Evolutionary conservation across 2,888 invertebrate genomes (phyloP), one percentile per base, ranked within the genome.

Genomic region (Scaptomyza caliginosa): DNA sequence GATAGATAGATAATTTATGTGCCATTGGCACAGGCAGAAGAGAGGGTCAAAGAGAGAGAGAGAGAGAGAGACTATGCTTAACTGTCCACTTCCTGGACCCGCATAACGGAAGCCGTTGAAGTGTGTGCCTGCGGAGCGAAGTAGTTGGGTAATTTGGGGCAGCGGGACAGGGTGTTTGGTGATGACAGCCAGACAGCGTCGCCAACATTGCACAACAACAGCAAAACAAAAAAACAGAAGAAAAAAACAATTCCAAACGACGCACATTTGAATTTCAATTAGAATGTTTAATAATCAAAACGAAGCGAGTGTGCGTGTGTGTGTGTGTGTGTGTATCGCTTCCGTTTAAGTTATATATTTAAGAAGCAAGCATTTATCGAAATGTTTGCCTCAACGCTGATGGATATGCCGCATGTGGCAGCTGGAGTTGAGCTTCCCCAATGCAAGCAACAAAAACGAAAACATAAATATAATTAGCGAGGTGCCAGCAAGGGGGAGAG

Each of bases 181-280:
- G 70, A 42, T 45, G 59, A 56, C 49, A 75, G 55, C 36, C 32
- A 17, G 34, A 36, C 43, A 6, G 32, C 10, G 65, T 48, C 74
- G 69, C 51, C 69, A 58, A 57, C 74, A 63, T 49, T 36, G 40
- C 49, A 66, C 70, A 57, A 51, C 63, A 73, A 51, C 73, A 54
- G 48, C 16, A 24, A 55, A n/a, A n/a, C n/a, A n/a, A n/a, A n/a
- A n/a, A n/a, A n/a, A n/a, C n/a, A n/a, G n/a, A n/a, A n/a, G n/a
- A n/a, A n/a, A n/a, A 42, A 43, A 30, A 40, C 8, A 30, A 19
- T 13, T 24, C 17, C 36, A 58, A 24, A 38, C 72, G 52, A 75
- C 70, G 74, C 82, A 76, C 82, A 87, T 86, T 86, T 87, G 87
- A 86, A 86, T 86, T 87, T 86, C 86, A 87, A 86, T 86, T 88